Percentiles rank a stretch among this genome's conserved stretches.
Conservation (phyloP, 2,797 vertebrate genomes). For the Mus caroli region DNA sequence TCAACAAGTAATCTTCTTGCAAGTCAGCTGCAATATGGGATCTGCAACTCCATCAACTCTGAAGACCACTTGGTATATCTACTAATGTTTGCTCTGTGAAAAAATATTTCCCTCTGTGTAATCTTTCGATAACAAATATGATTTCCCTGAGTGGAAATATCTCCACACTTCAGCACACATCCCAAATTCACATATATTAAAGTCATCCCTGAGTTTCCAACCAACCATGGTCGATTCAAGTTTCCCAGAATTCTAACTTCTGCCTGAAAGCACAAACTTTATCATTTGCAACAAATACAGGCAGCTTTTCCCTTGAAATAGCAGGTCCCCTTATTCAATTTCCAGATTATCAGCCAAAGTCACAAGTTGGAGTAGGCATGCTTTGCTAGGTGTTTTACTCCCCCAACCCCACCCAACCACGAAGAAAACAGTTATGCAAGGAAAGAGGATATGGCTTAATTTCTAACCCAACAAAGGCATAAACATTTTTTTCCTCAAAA, state of each 20-base stretch:
- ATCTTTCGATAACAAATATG: background rate
- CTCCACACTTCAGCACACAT: slow-evolving; percentile 15
- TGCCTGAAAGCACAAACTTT: slow-evolving; percentile 60
- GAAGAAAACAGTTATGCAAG: background rate
- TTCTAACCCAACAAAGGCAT: background rate
- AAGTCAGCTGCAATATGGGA: background rate
- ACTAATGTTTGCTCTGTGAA: background rate
- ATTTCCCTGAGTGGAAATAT: background rate
- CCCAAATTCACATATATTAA: slow-evolving; percentile 18
- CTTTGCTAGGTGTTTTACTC: slow-evolving; percentile 16
- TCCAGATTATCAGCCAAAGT: slow-evolving; percentile 51
- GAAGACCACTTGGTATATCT: background rate
- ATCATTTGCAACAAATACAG: slow-evolving; percentile 39
- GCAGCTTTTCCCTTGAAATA: slow-evolving; percentile 57
- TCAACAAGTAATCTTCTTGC: slow-evolving; percentile 3
- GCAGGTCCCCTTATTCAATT: slow-evolving; percentile 42
- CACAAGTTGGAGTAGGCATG: background rate
- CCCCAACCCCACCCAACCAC: background rate
- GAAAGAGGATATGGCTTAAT: background rate
- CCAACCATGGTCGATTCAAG: slow-evolving; percentile 8
- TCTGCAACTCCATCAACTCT: slow-evolving; percentile 25
- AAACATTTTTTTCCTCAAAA: slow-evolving; percentile 30
- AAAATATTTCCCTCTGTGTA: background rate
- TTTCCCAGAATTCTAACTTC: slow-evolving; percentile 68
- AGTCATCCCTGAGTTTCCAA: background rate